Evolutionary conservation across 1,140 invertebrate species (phyloP), one percentile per base, ranked within the genome.

Genomic region (Melipona quadrifasciata): DNA sequence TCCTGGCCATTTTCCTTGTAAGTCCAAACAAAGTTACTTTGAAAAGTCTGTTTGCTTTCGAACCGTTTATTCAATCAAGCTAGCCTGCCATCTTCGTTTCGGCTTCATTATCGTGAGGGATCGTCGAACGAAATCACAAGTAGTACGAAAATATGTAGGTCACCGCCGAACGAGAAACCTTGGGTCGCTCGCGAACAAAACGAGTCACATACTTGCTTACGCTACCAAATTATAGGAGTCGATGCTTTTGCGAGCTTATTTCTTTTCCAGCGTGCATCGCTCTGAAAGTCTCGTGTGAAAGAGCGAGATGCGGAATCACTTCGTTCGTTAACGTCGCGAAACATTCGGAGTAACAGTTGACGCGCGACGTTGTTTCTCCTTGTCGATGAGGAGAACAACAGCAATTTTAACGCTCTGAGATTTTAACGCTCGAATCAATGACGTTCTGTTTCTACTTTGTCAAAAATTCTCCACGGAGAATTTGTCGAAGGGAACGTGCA

Each of bases 1-100:
- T 94, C 94, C 91, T 95, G 94, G 94, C 94, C 94, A 84, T 95
- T 94, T 91, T 95, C 93, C 77, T 90, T 94, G 94, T 94, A 93
- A 95, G 94, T 94, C 78, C 58, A 90, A 76, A 67, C 64, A 79
- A 68, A 78, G 77, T 79, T 83, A 71, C 67, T 83, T 83, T 83
- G 55, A 31, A 80, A 82, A 75, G 57, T 82, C 39, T 74, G 31
- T 39, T 86, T 61, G 61, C 57, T 67, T 55, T 47, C 39, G 39
- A 21, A 53, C 11, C 14, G 53, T 64, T 76, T 53, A 24, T 21
- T 31, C 39, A 78, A 65, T 65, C 61, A 78, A 78, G 34, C 31
- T 78, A 78, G 61, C 27, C 67, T 2, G 76, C 14, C 39, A 1
- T 57, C 16, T n/a, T 75, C n/a, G 8, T 27, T 31, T 31, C 12